Conservation (phyloP, 2,113 vertebrate species). For the Mus pahari region DNA sequence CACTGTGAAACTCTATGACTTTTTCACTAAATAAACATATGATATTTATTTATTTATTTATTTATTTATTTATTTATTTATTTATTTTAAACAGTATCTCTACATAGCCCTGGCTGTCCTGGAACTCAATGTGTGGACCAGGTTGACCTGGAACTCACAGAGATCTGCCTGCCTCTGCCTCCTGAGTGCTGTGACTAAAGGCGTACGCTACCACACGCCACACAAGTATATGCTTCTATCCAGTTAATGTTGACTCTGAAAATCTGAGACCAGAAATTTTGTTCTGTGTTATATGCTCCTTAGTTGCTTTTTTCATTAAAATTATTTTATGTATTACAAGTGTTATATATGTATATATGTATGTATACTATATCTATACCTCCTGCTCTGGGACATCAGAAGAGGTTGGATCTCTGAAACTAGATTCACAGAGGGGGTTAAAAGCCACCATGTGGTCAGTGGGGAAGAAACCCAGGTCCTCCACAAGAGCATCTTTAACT, state of each 20-base stretch:
- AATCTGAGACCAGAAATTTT: neutral
- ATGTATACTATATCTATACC: no score
- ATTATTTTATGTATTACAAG: neutral
- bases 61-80: no score
- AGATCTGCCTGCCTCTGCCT: neutral
- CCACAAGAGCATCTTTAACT: no score
- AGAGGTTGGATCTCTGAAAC: neutral
- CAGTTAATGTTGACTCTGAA: neutral
- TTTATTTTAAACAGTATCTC: neutral
- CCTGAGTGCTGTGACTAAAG: neutral
- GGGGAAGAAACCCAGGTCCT: neutral
- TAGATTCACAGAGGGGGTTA: neutral
- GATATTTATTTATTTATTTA: no score
- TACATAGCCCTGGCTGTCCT: neutral
- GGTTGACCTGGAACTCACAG: neutral
- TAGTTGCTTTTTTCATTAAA: neutral
- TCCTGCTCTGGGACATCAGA: neutral
- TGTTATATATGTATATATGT: neutral
- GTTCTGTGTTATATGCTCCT: neutral
- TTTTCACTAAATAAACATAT: constrained; percentile 55
- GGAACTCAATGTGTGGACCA: neutral
- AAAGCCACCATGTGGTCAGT: neutral
- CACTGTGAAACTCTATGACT: constrained; percentile 6
- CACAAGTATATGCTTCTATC: neutral
- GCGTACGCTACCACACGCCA: no score